These are phyloP conservation scores for Calameuta pallipes DNA, from an alignment of 2,888 invertebrate species.

Conservation along the genomic window DNA sequence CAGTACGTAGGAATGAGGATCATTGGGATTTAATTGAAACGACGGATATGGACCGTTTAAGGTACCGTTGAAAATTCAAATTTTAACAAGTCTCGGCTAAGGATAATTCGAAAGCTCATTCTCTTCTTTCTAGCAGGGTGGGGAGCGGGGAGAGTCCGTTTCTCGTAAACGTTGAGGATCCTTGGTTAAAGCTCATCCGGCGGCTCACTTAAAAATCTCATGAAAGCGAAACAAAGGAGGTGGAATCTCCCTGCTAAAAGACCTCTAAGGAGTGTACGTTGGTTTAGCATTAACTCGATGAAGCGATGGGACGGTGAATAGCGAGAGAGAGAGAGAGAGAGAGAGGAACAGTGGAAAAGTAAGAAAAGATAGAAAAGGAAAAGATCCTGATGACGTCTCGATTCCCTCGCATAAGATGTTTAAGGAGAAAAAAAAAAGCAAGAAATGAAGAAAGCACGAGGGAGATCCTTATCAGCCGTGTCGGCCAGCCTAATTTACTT, in stretches of 20 bases:
- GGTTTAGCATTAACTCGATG: constrained; percentile 52
- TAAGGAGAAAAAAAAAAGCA: constrained; percentile 35
- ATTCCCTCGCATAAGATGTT: constrained; percentile 48
- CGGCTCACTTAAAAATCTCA: constrained; percentile 58
- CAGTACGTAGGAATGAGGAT: background rate
- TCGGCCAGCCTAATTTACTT: constrained; percentile 83
- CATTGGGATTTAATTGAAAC: background rate
- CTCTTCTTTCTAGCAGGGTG: background rate
- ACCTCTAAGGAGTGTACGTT: constrained; percentile 36
- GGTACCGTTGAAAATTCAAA: background rate
- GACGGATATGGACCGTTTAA: background rate
- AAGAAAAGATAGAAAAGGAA: constrained; percentile 28
- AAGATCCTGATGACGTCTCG: constrained; percentile 58
- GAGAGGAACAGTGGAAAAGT: constrained; percentile 34
- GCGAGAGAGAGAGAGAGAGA: constrained; percentile 20
- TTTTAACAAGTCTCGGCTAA: background rate
- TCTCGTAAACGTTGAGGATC: constrained; percentile 19
- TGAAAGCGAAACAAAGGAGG: constrained; percentile 59
- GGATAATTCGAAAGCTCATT: constrained; percentile 47
- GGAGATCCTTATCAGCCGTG: constrained; percentile 78
- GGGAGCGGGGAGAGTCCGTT: background rate
- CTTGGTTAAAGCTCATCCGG: constrained; percentile 52
- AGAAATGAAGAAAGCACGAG: constrained; percentile 53
- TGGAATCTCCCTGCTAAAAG: constrained; percentile 33
- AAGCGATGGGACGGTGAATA: constrained; percentile 31